Conservation (phyloP, 1,140 invertebrate species). For the Cataglyphis hispanica region DNA sequence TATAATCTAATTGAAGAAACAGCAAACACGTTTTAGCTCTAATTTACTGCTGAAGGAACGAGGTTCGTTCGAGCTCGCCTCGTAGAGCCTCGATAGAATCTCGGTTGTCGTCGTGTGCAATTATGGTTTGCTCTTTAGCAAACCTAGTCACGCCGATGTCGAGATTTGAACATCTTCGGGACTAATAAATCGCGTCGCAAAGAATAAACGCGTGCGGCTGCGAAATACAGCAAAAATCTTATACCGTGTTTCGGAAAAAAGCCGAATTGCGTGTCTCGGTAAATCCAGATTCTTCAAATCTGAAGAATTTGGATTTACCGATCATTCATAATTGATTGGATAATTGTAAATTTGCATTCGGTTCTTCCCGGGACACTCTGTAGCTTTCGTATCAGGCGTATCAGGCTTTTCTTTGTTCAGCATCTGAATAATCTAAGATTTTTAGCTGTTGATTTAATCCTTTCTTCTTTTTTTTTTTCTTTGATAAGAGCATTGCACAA, state of each 20-base stretch:
- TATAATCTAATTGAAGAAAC: not conserved
- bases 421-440: not conserved
- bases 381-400: not conserved
- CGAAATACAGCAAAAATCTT: slow-evolving; percentile 20
- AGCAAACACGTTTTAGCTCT: not conserved
- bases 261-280: not conserved
- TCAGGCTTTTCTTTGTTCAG: slow-evolving; percentile 16
- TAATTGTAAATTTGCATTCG: not conserved
- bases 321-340: not conserved
- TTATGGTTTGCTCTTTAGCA: slow-evolving; percentile 22
- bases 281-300: slow-evolving; percentile 19
- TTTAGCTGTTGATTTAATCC: not conserved
- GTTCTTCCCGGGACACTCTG: slow-evolving; percentile 15
- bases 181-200: slow-evolving; percentile 59
- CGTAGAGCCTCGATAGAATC: slow-evolving; percentile 45
- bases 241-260: not conserved
- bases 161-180: slow-evolving; percentile 70
- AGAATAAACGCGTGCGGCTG: slow-evolving; percentile 58
- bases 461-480: not conserved
- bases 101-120: slow-evolving; percentile 26
- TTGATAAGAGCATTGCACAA: not conserved
- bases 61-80: not conserved
- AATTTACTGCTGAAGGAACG: slow-evolving; percentile 8
- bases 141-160: slow-evolving; percentile 48
- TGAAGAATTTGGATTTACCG: not conserved